Evolutionary conservation across 2,888 invertebrate genomes (phyloP), one percentile per base, ranked within the genome.

Genomic region (Punctoribates punctum): DNA sequence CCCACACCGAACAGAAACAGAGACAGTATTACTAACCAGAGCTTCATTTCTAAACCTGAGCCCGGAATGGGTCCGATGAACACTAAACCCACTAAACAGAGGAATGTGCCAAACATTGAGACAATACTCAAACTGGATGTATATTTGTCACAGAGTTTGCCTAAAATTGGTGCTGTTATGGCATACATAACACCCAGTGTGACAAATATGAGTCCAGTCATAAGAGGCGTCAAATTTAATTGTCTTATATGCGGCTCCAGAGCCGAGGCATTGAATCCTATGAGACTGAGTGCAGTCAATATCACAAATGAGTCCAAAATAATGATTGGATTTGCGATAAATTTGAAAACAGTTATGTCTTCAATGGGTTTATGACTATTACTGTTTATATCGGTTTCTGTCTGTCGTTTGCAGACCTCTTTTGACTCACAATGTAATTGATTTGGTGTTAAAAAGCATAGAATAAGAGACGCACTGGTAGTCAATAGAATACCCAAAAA

Each of bases 201-300:
- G 67, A 93, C 89, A 82, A 93, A 93, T 89, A 93, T 90, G 74
- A 92, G 83, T 0, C 92, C 92, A 79, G 91, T 84, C 13, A 90
- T 83, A 72, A 91, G 87, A 0, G 91, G 90, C 0, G 89, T n/a
- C 51, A 73, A 72, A 9, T 57, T 13, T 4, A 42, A 51, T 3
- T 87, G 86, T 79, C 90, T 83, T n/a, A 95, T 86, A 85, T 94
- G 94, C 0, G 91, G 92, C 80, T 94, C 92, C 34, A 95, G 85
- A 0, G 94, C 94, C 0, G 94, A 93, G 83, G 93, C 91, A 23
- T 94, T 85, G 83, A 94, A 96, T 23, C 92, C 92, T 73, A 92
- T 91, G 23, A 75, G 57, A 42, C 54, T 72, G 13, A 75, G 23
- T 34, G 75, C 75, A 0, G 72, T 73, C n/a, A 72, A 29, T n/a